Percentiles rank a stretch among this genome's conserved stretches.
Evolutionary conservation across 2,113 vertebrate genomes (phyloP).

Genomic region (Geococcyx californianus): DNA sequence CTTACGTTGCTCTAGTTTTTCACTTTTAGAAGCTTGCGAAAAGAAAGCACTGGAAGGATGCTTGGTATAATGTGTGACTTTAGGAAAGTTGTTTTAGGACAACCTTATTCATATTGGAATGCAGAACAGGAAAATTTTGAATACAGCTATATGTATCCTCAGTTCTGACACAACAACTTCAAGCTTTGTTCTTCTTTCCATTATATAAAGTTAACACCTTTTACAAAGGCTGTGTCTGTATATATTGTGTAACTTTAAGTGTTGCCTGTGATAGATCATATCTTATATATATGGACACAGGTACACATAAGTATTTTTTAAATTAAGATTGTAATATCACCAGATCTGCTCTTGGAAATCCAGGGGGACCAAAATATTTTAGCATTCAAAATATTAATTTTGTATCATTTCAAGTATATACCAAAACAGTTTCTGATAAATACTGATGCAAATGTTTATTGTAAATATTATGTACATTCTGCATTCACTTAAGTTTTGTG

Average conservation of each 20-base stretch:
- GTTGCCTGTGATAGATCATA: constrained; percentile 65
- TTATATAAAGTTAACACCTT: constrained; percentile 50
- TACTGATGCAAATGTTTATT: constrained; percentile 65
- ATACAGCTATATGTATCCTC: neutral
- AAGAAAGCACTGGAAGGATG: neutral
- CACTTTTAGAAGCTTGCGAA: neutral
- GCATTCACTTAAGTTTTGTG: constrained; percentile 8
- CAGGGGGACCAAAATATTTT: constrained; percentile 81
- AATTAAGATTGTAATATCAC: constrained; percentile 70
- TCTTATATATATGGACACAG: constrained; percentile 55
- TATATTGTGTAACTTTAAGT: constrained; percentile 61
- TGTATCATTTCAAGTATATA: constrained; percentile 77
- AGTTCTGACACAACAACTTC: constrained; percentile 20
- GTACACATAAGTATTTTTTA: constrained; percentile 58
- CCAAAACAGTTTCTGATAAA: constrained; percentile 70
- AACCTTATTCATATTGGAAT: neutral
- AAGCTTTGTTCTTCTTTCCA: constrained; percentile 60
- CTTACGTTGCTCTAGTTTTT: neutral
- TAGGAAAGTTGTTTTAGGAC: neutral
- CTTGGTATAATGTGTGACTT: neutral
- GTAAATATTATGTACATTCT: constrained; percentile 31
- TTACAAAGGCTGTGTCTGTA: constrained; percentile 65
- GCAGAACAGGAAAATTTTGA: neutral
- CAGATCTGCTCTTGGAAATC: constrained; percentile 75
- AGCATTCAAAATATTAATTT: constrained; percentile 75